These are phyloP conservation scores for Amiota communis DNA, from an alignment of 2,888 invertebrate species.

Conservation along the genomic window DNA sequence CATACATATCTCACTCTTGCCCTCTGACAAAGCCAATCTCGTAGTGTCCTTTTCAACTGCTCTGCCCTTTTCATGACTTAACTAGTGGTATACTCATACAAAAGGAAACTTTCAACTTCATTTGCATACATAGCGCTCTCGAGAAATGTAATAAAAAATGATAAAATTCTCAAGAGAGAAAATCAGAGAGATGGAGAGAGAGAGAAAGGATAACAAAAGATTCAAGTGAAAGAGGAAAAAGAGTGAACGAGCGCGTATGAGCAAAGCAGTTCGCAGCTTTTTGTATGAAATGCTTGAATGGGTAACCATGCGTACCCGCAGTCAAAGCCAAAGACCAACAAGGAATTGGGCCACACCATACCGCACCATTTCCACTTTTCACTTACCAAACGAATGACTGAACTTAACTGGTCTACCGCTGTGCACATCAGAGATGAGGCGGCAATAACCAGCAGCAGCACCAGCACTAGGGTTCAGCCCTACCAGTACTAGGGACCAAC, in stretches of 20 bases:
- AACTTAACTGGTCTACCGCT: conserved; percentile 2
- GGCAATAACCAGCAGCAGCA: no score
- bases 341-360: no score
- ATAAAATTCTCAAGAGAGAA: conserved; percentile 64
- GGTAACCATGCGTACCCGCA: neutral
- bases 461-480: no score
- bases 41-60: neutral
- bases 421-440: neutral
- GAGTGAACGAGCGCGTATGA: neutral
- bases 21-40: neutral
- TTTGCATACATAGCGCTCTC: conserved; percentile 70
- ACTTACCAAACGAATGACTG: no score
- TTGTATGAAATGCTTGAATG: neutral
- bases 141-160: conserved; percentile 69
- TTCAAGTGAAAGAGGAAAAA: neutral
- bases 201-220: neutral
- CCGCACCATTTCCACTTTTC: no score
- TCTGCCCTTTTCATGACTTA: neutral
- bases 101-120: conserved; percentile 66
- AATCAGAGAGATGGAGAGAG: neutral
- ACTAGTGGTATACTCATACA: conserved; percentile 41
- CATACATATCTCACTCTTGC: no score
- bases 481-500: no score
- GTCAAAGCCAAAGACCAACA: neutral
- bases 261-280: neutral